Conservation (phyloP, 2,888 invertebrate species). For the Polyommatus iphigenia region DNA sequence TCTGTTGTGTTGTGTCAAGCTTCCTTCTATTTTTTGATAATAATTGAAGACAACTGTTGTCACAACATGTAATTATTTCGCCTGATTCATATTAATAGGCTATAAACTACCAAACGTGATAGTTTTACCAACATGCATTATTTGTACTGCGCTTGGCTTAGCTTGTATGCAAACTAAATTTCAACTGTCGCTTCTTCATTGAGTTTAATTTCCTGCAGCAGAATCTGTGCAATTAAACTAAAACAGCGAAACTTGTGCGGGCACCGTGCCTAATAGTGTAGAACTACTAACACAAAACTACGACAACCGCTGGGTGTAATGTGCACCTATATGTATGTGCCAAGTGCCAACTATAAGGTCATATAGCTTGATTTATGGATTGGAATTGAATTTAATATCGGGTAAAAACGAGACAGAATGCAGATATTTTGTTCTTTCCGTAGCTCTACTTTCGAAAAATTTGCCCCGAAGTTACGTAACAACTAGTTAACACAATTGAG, state of each 20-base stretch:
- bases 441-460: no score
- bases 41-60: no score
- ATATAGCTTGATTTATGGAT: not conserved
- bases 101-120: not conserved
- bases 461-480: no score
- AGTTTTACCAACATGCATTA: not conserved
- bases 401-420: no score
- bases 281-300: not conserved
- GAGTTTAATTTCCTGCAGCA: not conserved
- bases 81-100: not conserved
- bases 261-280: not conserved
- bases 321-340: not conserved
- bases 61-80: not conserved
- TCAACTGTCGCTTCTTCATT: not conserved
- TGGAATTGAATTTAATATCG: not conserved
- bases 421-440: no score
- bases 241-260: not conserved
- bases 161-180: not conserved
- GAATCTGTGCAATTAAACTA: slow-evolving; percentile 19
- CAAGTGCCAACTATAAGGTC: not conserved
- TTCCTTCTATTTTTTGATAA: no score
- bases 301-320: not conserved
- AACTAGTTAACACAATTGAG: no score
- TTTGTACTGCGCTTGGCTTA: not conserved
- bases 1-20: no score